Base-by-base conservation (phyloP, 30 jellyfish, hydroid and myxozoan species). In the Turritopsis dohrnii region DNA sequence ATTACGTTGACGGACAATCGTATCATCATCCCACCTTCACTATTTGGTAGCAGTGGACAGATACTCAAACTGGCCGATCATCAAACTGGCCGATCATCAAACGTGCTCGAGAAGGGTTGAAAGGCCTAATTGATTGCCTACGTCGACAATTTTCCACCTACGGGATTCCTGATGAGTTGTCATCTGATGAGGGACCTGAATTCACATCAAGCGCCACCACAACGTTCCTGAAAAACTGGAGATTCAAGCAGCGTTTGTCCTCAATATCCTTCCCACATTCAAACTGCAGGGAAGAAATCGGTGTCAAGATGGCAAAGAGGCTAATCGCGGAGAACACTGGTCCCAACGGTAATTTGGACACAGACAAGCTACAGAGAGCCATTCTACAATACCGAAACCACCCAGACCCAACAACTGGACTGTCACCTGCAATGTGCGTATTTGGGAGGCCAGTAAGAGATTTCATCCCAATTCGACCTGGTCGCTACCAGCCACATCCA, bases 11-110 rank as follows among this genome's bases (percentile, higher is more conserved):
- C 54, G 88, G 71, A 79, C 8, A 21, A 29, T 74, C 83, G 74
- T 8, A 74, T 74, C 16, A 85, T 83, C 28, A 72, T 66, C 75
- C 89, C 89, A n/a, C 89, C 85, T 21, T 69, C 84, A 31, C 41
- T 75, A 16, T 20, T 20, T 75, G 75, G 83, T 75, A 0, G 83
- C 83, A 13, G 69, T 31, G 76, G 60, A 28, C 75, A 69, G 77
- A 69, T 69, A 75, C 26, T 31, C 75, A 23, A 75, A 75, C 83
- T 75, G 83, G 83, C 69, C 75, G n/a, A n/a, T n/a, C n/a, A n/a
- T n/a, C n/a, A n/a, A n/a, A n/a, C n/a, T n/a, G n/a, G n/a, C 69
- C 75, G 60, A 75, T 75, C 83, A 31, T 75, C 18, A 74, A 22
- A 31, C 76, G 69, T 8, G 69, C 76, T 7, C 77, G 22, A 8